A percentile compares a stretch with the other conserved stretches of the same genome.
phyloP scores from a whole-genome alignment of 2,888 invertebrate genomes.

The Tineola bisselliella region DNA sequence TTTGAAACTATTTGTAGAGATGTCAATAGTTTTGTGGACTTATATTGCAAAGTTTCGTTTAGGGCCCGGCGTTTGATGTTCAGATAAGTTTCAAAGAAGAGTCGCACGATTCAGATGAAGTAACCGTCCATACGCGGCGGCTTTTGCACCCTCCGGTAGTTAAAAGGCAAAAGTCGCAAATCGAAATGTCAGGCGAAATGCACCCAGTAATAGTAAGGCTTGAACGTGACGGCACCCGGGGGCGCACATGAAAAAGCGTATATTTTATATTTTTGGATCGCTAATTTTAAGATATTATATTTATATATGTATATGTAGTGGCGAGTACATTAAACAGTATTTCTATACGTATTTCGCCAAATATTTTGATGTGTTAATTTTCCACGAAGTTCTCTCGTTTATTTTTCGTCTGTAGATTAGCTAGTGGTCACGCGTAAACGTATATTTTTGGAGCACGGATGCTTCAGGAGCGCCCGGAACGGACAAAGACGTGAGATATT shows the following conservation, averaged over 20 bases:
- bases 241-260: slow-evolving; percentile 60
- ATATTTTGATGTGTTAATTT: slow-evolving; percentile 67
- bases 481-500: slow-evolving; percentile 26
- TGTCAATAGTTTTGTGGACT: too few relatives aligned
- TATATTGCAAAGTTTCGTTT: background rate
- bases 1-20: too few relatives aligned
- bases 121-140: slow-evolving; percentile 65
- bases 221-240: slow-evolving; percentile 42
- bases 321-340: slow-evolving; percentile 62
- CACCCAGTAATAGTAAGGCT: slow-evolving; percentile 20
- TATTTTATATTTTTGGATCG: slow-evolving; percentile 69
- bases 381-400: slow-evolving; percentile 53
- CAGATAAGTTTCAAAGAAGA: slow-evolving; percentile 9
- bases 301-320: slow-evolving; percentile 68
- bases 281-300: slow-evolving; percentile 69
- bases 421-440: slow-evolving; percentile 56
- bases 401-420: slow-evolving; percentile 46
- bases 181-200: slow-evolving; percentile 1
- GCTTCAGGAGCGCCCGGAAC: slow-evolving; percentile 42
- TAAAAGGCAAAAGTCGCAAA: slow-evolving; percentile 41
- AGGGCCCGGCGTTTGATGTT: slow-evolving; percentile 5
- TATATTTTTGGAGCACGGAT: slow-evolving; percentile 52
- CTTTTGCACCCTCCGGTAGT: slow-evolving; percentile 57
- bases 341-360: slow-evolving; percentile 64
- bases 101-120: slow-evolving; percentile 57